Evolutionary conservation across 2,113 vertebrate genomes (phyloP), one percentile per base, ranked within the genome.

Genomic region (Nasalis larvatus): DNA sequence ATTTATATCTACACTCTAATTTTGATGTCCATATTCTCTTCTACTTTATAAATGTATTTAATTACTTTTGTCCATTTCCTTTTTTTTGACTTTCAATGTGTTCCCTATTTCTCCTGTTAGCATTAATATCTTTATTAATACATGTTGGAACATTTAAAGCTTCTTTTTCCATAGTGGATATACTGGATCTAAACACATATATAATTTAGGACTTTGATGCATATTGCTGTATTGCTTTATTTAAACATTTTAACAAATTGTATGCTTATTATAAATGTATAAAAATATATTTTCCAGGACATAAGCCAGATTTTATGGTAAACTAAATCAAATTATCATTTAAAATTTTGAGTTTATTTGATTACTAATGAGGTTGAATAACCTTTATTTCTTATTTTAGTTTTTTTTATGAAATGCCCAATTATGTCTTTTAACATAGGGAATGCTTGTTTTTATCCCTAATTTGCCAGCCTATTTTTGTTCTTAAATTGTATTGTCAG

Each of bases 241-340:
- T 93, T 84, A 91, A 93, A 35, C 7, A 60, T 54, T 91, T 91
- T 74, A 78, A 95, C n/a, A 60, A 68, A 94, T 68, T 74, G 63
- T 18, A 77, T 77, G 11, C 1, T 85, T 27, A 49, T 60, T 49
- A 60, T 14, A 76, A 37, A 69, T 60, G 6, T 47, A 76, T 66
- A 56, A 56, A 92, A 94, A 83, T 16, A 58, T 63, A 32, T 80
- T 95, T 95, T 92, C 23, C 8, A 54, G 27, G 52, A 77, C 47
- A 86, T 86, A 18, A 87, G 35, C 17, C 20, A 93, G 12, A 85
- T 54, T 47, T n/a, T 81, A 80, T 60, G 12, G 10, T 49, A 66
- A 95, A 52, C 32, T 89, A 82, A 97, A 54, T 42, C 11, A 91
- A 30, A 40, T 3, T 40, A 80, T 74, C 45, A 71, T 83, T 83